Conservation (phyloP, 1,140 invertebrate genomes). For the Kradibia gibbosae region DNA sequence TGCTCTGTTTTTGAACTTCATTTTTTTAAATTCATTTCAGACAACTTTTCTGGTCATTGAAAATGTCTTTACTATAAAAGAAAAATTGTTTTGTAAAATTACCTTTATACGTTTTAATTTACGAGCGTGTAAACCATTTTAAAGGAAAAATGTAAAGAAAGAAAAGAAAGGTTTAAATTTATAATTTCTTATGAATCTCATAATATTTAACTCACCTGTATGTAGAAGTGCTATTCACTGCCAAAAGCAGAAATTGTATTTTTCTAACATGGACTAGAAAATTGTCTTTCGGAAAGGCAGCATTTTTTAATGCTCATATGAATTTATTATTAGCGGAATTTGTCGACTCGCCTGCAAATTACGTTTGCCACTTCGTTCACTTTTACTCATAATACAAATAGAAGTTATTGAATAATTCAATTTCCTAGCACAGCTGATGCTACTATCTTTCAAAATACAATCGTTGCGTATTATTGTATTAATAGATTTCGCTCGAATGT, state of each 20-base stretch:
- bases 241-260: too few species aligned
- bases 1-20: too few species aligned
- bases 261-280: too few species aligned
- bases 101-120: neutral
- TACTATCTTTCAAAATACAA: neutral
- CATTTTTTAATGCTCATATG: too few species aligned
- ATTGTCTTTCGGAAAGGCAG: too few species aligned
- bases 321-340: neutral
- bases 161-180: neutral
- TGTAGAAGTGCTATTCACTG: too few species aligned
- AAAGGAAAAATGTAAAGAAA: neutral
- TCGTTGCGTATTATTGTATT: neutral
- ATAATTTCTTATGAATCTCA: neutral
- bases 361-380: neutral
- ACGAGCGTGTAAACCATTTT: slow-evolving; percentile 1
- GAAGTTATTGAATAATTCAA: neutral
- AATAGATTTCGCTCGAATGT: neutral
- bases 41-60: neutral
- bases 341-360: neutral
- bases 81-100: neutral
- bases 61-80: neutral
- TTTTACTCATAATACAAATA: neutral
- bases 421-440: neutral
- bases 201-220: slow-evolving; percentile 4
- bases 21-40: too few species aligned